A percentile compares a stretch with the other conserved stretches of the same genome.
Conservation (phyloP, 2,113 vertebrate genomes). For the Choloepus hoffmanni region DNA sequence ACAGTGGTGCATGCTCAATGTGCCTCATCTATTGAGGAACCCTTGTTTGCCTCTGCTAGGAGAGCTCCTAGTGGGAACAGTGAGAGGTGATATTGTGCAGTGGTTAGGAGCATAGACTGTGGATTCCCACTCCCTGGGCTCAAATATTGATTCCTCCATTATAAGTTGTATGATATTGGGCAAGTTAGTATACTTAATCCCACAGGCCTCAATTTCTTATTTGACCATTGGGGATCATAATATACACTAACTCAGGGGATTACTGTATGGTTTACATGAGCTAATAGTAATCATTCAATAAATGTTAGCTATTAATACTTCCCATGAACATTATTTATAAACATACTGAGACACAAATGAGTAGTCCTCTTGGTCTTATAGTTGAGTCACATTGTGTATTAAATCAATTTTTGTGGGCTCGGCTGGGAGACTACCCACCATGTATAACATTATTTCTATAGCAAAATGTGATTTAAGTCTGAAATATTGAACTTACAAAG, state of each 20-base stretch:
- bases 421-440: background rate
- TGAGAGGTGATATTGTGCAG: background rate
- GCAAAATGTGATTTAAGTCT: conserved; percentile 43
- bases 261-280: background rate
- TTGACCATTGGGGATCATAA: background rate
- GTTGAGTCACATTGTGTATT: conserved; percentile 12
- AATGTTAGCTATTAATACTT: conserved; percentile 43
- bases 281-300: conserved; percentile 44
- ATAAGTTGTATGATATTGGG: background rate
- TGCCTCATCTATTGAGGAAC: conserved; percentile 1
- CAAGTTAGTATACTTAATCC: conserved; percentile 9
- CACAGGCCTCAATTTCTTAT: conserved; percentile 25
- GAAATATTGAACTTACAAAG: conserved; percentile 40
- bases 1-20: background rate
- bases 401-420: background rate
- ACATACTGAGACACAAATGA: background rate
- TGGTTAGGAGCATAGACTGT: background rate
- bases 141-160: conserved; percentile 17
- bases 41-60: background rate
- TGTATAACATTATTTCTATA: conserved; percentile 47
- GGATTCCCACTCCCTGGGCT: background rate
- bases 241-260: background rate
- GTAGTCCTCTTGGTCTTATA: background rate
- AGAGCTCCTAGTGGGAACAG: background rate
- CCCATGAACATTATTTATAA: background rate